A percentile compares a stretch with the other conserved stretches of the same genome.
Conservation (phyloP, 1,140 invertebrate genomes). For the Octopus sinensis region DNA sequence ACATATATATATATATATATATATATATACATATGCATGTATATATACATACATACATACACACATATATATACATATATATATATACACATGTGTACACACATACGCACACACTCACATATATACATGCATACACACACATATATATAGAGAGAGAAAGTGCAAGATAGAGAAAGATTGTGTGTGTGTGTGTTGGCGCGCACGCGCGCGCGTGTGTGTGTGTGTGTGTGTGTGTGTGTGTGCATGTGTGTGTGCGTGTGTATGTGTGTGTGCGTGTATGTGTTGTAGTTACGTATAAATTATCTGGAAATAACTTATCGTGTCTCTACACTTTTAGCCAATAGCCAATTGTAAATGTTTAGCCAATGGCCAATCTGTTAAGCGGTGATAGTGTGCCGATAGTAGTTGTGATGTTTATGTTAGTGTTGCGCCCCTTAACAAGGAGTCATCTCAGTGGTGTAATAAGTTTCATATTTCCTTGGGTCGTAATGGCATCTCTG, state of each 20-base stretch:
- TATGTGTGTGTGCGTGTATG: not conserved
- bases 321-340: too few species aligned
- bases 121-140: not conserved
- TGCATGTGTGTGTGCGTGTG: not conserved
- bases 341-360: too few species aligned
- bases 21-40: not conserved
- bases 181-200: not conserved
- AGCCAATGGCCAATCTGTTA: too few species aligned
- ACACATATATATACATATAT: not conserved
- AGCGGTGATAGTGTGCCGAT: too few species aligned
- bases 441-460: too few species aligned
- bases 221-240: not conserved
- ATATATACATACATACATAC: not conserved
- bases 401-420: too few species aligned
- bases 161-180: conserved; percentile 12
- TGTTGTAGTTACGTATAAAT: not conserved
- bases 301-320: not conserved
- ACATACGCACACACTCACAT: not conserved
- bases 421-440: too few species aligned
- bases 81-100: not conserved
- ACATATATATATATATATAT: conserved; percentile 2
- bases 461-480: too few species aligned
- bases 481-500: too few species aligned
- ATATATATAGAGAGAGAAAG: conserved; percentile 6
- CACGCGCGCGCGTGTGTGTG: not conserved